Conservation (phyloP, 2,113 vertebrate genomes). For the Toxotes chatareus region DNA sequence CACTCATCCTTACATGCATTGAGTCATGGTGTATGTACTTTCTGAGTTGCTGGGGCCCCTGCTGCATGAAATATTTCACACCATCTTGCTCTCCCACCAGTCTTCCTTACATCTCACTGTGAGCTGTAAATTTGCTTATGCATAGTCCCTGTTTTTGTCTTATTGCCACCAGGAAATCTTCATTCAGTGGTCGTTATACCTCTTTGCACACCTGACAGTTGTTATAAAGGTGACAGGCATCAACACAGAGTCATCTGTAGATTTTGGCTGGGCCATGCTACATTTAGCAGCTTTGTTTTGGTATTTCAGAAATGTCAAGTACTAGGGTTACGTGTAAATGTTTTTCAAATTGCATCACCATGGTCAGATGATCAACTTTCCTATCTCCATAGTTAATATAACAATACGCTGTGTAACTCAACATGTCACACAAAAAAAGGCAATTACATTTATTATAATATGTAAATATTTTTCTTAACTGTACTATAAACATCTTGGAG, state of each 20-base stretch:
- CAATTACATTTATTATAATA: neutral
- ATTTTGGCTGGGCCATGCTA: neutral
- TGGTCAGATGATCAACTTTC: neutral
- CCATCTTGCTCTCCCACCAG: conserved; percentile 29
- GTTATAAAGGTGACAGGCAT: conserved; percentile 6
- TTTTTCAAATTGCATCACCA: neutral
- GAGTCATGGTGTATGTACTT: conserved; percentile 23
- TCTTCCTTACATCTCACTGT: conserved; percentile 39
- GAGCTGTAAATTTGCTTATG: conserved; percentile 27
- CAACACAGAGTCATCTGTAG: neutral
- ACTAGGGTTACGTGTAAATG: neutral
- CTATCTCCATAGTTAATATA: neutral
- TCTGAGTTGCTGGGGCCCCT: conserved; percentile 53
- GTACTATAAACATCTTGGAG: neutral
- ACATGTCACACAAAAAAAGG: neutral
- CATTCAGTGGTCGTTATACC: conserved; percentile 6
- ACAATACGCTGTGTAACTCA: neutral
- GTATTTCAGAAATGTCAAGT: neutral
- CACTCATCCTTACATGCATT: conserved; percentile 25
- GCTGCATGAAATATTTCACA: conserved; percentile 61
- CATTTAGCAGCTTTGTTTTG: neutral
- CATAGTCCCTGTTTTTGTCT: neutral
- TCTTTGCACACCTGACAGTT: neutral
- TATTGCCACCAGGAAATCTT: neutral
- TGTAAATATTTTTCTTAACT: neutral